Evolutionary conservation across 1,140 invertebrate genomes (phyloP), one percentile per base, ranked within the genome.

Genomic region (Stenopsyche tienmushanensis): DNA sequence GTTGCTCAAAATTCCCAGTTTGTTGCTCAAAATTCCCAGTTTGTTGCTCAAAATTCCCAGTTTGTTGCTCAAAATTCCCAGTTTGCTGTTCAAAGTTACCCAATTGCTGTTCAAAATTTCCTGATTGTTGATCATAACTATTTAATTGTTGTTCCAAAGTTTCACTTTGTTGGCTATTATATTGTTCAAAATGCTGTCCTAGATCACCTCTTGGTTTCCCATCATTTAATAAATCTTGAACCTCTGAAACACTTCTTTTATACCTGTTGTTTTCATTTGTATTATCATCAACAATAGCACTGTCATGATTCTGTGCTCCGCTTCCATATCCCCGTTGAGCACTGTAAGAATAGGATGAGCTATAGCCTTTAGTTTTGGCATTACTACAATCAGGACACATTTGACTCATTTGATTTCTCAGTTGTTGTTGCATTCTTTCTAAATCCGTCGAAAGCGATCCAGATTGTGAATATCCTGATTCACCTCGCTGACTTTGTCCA

Each of bases 161-260:
- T 54, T 72, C 65, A 1, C 73, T 70, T 72, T 76, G 69, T 71
- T 76, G 75, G 10, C 71, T 68, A 34, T 5, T 13, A 23, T 72
- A 64, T 64, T 71, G 66, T 49, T 20, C 57, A 54, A 45, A 26
- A 26, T 52, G n/a, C 39, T 64, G 49, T 17, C n/a, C 39, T n/a
- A 58, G 29, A 57, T 68, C 69, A 71, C 71, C 49, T 10, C 47
- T 54, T 53, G 69, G 62, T 62, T 69, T 69, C 49, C 59, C 66
- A 3, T 9, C 21, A 13, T 17, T 25, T 17, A 18, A 21, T 18
- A 21, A 49, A 20, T 18, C 18, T 15, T 18, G 41, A 20, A 23
- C 25, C 26, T 55, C 64, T 34, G 5, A 13, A 34, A 34, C 5
- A 34, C 13, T 34, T 69, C 18, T 49, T 62, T 15, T 60, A 65